A percentile compares a stretch with the other conserved stretches of the same genome.
phyloP scores from a whole-genome alignment of 2,888 invertebrate species.

The Diarsia mendica region DNA sequence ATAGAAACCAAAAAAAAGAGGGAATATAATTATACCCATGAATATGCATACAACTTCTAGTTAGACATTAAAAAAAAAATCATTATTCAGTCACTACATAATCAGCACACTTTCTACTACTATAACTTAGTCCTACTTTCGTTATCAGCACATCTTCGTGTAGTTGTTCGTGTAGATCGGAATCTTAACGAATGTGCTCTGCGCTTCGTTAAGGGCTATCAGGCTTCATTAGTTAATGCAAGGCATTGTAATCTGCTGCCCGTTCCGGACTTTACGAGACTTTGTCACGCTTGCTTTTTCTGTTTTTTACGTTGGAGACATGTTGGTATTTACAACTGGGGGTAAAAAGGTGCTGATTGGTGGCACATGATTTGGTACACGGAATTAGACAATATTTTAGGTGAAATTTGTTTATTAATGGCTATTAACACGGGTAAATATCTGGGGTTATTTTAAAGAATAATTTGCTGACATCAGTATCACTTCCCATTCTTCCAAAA shows the following conservation, averaged over 20 bases:
- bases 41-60: not conserved
- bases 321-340: not conserved
- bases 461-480: not conserved
- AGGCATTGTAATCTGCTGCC: constrained; percentile 43
- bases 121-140: constrained; percentile 8
- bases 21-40: not conserved
- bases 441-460: constrained; percentile 2
- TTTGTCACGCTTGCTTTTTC: constrained; percentile 52
- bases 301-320: not conserved
- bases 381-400: not conserved
- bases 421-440: not conserved
- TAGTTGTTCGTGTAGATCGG: constrained; percentile 50
- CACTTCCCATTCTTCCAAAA: not conserved
- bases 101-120: not conserved
- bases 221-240: constrained; percentile 61
- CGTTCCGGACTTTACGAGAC: constrained; percentile 45
- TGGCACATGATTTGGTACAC: not conserved
- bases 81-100: not conserved
- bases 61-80: not conserved
- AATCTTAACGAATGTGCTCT: constrained; percentile 53
- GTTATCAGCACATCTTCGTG: constrained; percentile 45
- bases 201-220: constrained; percentile 53
- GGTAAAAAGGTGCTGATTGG: not conserved
- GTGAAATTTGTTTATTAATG: not conserved
- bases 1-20: not conserved